Conservation (phyloP, 2,113 vertebrate genomes). For the Sinocyclocheilus rhinocerous region DNA sequence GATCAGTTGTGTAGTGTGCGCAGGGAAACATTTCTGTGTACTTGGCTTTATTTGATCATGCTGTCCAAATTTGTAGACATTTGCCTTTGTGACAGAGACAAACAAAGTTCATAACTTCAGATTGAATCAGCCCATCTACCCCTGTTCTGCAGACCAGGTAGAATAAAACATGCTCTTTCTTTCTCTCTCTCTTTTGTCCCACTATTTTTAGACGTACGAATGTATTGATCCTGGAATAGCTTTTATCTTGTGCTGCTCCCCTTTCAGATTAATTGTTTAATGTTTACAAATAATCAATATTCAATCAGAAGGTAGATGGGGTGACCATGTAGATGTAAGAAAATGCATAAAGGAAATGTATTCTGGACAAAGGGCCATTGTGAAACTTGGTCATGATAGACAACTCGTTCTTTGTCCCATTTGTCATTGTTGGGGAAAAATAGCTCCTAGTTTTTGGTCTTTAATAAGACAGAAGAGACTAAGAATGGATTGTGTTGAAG, state of each 20-base stretch:
- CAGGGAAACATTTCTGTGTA: background rate
- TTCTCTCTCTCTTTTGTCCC: background rate
- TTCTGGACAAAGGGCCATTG: constrained; percentile 19
- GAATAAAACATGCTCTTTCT: constrained; percentile 34
- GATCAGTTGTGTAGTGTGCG: background rate
- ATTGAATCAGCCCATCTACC: background rate
- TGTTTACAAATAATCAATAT: constrained; percentile 48
- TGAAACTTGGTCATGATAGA: background rate
- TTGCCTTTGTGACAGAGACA: background rate
- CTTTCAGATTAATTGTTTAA: constrained; percentile 12
- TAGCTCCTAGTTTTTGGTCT: background rate
- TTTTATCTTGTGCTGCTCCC: constrained; percentile 14
- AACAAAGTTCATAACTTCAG: background rate
- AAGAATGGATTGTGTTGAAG: constrained; percentile 2
- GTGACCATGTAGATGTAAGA: background rate
- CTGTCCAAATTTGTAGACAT: background rate
- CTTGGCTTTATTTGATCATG: background rate
- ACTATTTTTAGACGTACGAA: constrained; percentile 1
- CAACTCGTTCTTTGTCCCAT: background rate
- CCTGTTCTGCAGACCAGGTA: background rate
- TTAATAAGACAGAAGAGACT: background rate
- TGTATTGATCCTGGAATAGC: constrained; percentile 16
- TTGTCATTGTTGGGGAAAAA: background rate
- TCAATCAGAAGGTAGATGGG: constrained; percentile 29
- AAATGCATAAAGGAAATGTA: background rate